Evolutionary conservation across 2,888 invertebrate genomes (phyloP).

Genomic region (Chymomyza fuscimana): DNA sequence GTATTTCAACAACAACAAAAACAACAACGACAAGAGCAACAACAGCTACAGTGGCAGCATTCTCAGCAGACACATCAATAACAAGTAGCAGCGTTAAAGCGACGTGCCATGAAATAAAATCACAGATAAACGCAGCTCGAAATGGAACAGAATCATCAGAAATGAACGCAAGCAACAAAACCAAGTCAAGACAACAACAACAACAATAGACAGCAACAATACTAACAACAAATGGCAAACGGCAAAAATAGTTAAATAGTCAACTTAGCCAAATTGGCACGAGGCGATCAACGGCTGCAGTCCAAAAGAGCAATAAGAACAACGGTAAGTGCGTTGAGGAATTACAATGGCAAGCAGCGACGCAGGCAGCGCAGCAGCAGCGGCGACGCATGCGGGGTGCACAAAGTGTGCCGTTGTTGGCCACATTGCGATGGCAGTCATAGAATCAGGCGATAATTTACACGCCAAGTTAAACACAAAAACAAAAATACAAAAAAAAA

Average conservation of each 20-base stretch:
- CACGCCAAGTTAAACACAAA: constrained; percentile 60
- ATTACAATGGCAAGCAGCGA: constrained; percentile 60
- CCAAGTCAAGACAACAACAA: constrained; percentile 31
- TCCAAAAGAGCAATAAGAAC: constrained; percentile 30
- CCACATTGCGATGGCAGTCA: constrained; percentile 68
- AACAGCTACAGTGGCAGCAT: constrained; percentile 13
- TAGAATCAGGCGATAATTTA: constrained; percentile 70
- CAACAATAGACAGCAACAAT: constrained; percentile 9
- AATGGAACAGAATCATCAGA: constrained; percentile 60
- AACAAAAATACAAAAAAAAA: too few species aligned
- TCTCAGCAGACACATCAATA: constrained; percentile 1
- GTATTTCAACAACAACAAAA: neutral
- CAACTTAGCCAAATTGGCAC: constrained; percentile 71
- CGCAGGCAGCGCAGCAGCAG: neutral
- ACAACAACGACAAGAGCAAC: constrained; percentile 1
- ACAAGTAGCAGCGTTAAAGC: constrained; percentile 14
- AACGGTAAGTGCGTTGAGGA: constrained; percentile 55
- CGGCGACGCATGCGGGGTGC: constrained; percentile 6
- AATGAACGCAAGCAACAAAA: constrained; percentile 14
- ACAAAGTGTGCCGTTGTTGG: constrained; percentile 50
- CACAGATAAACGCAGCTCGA: constrained; percentile 49
- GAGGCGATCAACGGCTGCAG: constrained; percentile 30
- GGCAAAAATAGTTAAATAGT: constrained; percentile 69
- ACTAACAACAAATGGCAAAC: constrained; percentile 22
- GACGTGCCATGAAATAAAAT: constrained; percentile 58